A percentile compares a stretch with the other conserved stretches of the same genome.
Evolutionary conservation across 2,888 invertebrate genomes (phyloP).

Genomic region (Pharmacophagus antenor): DNA sequence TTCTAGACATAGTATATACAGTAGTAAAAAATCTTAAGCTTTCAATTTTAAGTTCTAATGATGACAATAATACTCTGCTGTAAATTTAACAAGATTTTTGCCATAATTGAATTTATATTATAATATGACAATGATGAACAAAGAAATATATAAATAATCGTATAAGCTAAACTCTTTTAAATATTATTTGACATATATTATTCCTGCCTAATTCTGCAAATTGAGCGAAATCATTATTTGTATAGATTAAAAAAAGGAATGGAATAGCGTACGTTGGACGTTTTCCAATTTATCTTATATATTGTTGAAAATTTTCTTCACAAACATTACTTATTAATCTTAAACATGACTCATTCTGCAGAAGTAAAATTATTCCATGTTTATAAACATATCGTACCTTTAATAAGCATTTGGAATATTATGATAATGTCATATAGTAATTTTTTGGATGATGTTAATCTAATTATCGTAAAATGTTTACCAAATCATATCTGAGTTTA

Average conservation of each 20-base stretch:
- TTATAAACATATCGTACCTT: neutral
- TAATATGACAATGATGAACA: no score
- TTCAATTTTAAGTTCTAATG: no score
- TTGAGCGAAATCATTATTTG: neutral
- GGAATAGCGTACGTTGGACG: constrained; percentile 7
- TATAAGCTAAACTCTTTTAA: neutral
- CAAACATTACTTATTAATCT: constrained; percentile 6
- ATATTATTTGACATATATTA: neutral
- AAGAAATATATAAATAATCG: no score
- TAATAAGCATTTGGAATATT: no score
- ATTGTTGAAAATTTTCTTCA: constrained; percentile 4
- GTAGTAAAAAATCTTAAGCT: no score
- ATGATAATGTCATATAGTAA: neutral
- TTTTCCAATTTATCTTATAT: constrained; percentile 12
- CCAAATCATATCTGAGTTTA: no score
- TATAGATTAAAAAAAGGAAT: neutral
- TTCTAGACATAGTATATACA: no score
- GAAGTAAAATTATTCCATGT: neutral
- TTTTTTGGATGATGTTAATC: neutral
- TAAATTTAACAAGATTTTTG: no score
- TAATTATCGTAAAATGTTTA: neutral
- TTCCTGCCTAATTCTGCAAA: neutral
- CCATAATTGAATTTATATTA: no score
- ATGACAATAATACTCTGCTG: no score
- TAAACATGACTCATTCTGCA: constrained; percentile 9